Conservation (phyloP, 2,113 vertebrate species). For the Hydropotes inermis region DNA sequence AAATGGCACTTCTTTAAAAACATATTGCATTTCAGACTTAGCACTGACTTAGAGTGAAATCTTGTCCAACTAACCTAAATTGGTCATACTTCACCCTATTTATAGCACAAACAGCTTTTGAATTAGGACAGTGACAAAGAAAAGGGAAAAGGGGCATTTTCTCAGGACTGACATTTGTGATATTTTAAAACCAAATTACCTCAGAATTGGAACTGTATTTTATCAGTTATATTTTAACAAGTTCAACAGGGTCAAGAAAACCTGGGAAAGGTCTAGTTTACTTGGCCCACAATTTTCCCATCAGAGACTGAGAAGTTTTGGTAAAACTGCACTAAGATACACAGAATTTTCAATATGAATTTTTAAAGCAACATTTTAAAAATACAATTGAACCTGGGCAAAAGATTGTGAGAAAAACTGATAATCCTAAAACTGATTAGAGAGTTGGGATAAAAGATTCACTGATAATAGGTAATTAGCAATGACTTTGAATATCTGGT, state of each 20-base stretch:
- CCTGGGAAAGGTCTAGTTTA: background rate
- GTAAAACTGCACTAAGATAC: background rate
- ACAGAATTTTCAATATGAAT: background rate
- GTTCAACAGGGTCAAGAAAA: background rate
- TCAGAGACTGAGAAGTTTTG: background rate
- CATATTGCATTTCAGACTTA: background rate
- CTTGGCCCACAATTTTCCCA: background rate
- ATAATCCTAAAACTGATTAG: background rate
- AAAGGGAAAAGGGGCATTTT: background rate
- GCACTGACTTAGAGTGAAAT: background rate
- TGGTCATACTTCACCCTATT: background rate
- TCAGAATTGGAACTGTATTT: background rate
- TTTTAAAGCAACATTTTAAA: constrained; percentile 1
- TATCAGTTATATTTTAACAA: constrained; percentile 3
- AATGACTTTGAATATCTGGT: background rate
- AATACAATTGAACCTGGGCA: background rate
- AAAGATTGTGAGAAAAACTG: background rate
- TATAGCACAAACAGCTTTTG: background rate
- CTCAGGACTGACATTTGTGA: background rate
- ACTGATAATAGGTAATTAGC: background rate
- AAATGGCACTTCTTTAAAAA: background rate
- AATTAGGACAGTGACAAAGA: constrained; percentile 12
- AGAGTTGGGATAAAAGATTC: background rate
- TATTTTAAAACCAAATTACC: background rate
- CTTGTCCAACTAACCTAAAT: background rate